These are phyloP conservation scores for Thalassoma bifasciatum DNA, from an alignment of 2,113 vertebrate species.

Conservation along the genomic window DNA sequence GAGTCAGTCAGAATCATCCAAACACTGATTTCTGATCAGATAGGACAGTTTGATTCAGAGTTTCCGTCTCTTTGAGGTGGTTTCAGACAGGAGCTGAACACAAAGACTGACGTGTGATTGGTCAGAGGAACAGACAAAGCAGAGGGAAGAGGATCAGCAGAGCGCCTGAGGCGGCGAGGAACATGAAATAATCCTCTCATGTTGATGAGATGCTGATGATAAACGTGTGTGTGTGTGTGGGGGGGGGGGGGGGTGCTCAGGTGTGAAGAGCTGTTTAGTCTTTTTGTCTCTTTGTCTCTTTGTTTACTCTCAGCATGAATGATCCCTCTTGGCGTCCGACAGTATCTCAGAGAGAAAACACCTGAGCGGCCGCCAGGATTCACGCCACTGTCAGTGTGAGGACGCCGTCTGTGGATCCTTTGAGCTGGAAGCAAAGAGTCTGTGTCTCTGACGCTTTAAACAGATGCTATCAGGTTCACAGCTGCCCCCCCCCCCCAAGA, in stretches of 20 bases:
- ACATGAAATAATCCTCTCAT: constrained; percentile 66
- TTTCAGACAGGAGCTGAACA: constrained; percentile 21
- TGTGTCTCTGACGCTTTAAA: constrained; percentile 70
- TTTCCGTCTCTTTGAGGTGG: constrained; percentile 47
- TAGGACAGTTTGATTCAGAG: neutral
- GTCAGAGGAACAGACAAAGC: constrained; percentile 54
- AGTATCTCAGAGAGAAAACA: constrained; percentile 51
- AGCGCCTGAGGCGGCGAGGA: constrained; percentile 31
- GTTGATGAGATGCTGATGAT: constrained; percentile 61
- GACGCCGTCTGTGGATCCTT: constrained; percentile 67
- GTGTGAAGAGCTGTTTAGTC: constrained; percentile 79
- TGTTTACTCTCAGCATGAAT: constrained; percentile 61
- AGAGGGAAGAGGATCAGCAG: constrained; percentile 32
- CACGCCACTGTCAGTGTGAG: constrained; percentile 63
- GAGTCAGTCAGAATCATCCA: neutral
- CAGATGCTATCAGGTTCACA: constrained; percentile 82
- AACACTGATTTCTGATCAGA: constrained; percentile 38
- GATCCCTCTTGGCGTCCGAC: constrained; percentile 36
- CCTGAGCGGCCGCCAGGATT: constrained; percentile 57
- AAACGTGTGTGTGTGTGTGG: too few relatives aligned
- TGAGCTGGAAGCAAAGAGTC: constrained; percentile 63
- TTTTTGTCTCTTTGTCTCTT: constrained; percentile 50
- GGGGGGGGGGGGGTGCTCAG: too few relatives aligned
- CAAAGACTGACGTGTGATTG: constrained; percentile 43
- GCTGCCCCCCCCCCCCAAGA: constrained; percentile 63